A percentile compares a stretch with the other conserved stretches of the same genome.
Evolutionary conservation across 2,888 invertebrate genomes (phyloP).

Genomic region (Diploptera punctata): DNA sequence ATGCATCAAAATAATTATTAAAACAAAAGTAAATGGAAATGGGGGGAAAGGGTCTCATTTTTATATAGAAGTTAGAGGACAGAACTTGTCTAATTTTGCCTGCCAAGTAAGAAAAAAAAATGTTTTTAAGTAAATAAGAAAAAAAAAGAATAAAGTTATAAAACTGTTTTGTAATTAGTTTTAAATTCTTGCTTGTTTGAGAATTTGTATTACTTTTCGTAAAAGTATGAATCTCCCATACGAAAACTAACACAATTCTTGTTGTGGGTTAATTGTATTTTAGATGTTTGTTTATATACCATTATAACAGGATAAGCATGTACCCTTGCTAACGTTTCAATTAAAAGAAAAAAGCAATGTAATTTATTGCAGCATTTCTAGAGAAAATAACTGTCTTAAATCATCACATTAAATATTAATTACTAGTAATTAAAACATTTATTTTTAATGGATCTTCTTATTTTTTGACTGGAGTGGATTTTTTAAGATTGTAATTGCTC

Average conservation of each 20-base stretch:
- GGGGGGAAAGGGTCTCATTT: conserved; percentile 28
- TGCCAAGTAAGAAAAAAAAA: conserved; percentile 23
- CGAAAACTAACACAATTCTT: conserved; percentile 7
- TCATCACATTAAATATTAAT: too few species aligned
- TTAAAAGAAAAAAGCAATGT: neutral
- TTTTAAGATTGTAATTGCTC: too few species aligned
- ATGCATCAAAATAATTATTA: conserved; percentile 35
- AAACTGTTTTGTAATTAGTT: neutral
- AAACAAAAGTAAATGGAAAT: conserved; percentile 27
- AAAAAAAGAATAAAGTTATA: neutral
- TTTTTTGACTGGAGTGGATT: too few species aligned
- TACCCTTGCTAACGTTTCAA: neutral
- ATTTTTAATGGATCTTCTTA: too few species aligned
- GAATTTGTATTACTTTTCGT: neutral
- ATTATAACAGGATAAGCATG: neutral
- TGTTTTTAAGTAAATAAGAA: neutral
- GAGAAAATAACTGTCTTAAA: neutral
- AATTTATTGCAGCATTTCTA: too few species aligned
- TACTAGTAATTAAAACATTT: too few species aligned
- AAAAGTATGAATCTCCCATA: neutral
- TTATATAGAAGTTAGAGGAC: conserved; percentile 32
- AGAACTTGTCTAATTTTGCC: conserved; percentile 30
- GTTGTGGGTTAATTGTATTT: conserved; percentile 1
- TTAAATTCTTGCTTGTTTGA: neutral
- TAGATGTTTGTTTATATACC: neutral